Evolutionary conservation across 2,113 vertebrate species (phyloP).

Genomic region (Protobothrops mucrosquamatus): DNA sequence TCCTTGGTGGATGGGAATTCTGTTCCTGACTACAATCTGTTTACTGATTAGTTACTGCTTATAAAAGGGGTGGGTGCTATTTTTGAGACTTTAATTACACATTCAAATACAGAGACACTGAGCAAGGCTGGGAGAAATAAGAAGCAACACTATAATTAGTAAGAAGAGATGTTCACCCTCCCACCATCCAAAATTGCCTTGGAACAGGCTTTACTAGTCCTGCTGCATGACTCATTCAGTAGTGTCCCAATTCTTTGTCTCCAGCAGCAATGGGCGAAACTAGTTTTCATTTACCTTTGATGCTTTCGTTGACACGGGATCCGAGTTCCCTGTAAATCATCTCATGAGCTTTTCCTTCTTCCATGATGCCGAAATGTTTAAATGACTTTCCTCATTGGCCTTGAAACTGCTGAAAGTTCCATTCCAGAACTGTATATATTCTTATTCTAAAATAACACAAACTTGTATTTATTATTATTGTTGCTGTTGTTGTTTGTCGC

Average conservation of each 20-base stretch:
- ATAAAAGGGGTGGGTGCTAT: neutral
- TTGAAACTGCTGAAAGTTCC: neutral
- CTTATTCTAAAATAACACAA: neutral
- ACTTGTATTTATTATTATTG: too few relatives aligned
- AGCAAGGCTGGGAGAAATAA: neutral
- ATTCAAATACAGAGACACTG: neutral
- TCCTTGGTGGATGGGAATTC: neutral
- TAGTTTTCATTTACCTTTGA: neutral
- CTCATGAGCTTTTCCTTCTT: neutral
- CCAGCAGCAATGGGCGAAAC: neutral
- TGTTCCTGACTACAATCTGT: neutral
- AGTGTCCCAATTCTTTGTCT: neutral
- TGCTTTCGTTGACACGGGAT: neutral
- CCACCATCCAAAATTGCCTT: neutral
- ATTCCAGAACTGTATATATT: neutral
- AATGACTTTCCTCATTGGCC: neutral
- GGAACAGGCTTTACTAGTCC: neutral
- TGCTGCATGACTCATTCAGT: neutral
- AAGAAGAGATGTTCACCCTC: neutral
- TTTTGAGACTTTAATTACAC: neutral
- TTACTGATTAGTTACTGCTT: neutral
- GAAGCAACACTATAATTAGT: neutral
- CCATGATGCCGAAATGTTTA: neutral
- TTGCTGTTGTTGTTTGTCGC: neutral
- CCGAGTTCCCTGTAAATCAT: neutral